These are phyloP conservation scores for Chaetogeoica ovagalla DNA, from an alignment of 2,888 invertebrate genomes.

Conservation along the genomic window DNA sequence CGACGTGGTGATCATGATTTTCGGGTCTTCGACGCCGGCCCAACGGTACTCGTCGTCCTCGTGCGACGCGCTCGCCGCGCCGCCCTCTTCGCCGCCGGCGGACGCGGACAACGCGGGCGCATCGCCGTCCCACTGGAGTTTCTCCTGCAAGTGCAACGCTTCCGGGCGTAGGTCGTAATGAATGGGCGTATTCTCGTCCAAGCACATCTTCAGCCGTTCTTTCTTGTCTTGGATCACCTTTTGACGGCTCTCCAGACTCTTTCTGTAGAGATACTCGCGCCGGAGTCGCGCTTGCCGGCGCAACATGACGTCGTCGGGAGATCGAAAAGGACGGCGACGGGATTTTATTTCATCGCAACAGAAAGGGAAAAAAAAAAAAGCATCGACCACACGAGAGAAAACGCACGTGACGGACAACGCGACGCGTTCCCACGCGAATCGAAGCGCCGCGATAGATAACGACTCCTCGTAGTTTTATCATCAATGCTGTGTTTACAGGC, in stretches of 20 bases:
- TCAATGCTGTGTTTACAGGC: not conserved
- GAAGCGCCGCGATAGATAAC: too few species aligned
- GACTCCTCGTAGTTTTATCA: too few species aligned
- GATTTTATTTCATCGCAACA: too few species aligned
- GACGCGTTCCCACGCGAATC: too few species aligned
- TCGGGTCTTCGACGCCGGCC: slow-evolving; percentile 97
- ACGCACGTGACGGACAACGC: too few species aligned
- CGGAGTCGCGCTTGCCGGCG: slow-evolving; percentile 89
- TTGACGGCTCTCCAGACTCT: slow-evolving; percentile 82
- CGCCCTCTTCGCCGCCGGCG: slow-evolving; percentile 73
- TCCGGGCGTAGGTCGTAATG: slow-evolving; percentile 82
- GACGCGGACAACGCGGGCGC: slow-evolving; percentile 75
- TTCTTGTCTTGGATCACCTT: slow-evolving; percentile 87
- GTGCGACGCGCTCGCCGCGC: slow-evolving; percentile 68
- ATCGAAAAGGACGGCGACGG: too few species aligned
- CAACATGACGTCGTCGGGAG: slow-evolving; percentile 67
- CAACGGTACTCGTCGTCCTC: slow-evolving; percentile 97
- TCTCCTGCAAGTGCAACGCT: slow-evolving; percentile 79
- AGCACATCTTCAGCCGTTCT: slow-evolving; percentile 70
- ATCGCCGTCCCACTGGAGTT: slow-evolving; percentile 88
- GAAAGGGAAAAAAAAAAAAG: too few species aligned
- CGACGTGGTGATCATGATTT: slow-evolving; percentile 96
- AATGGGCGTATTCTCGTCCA: slow-evolving; percentile 79
- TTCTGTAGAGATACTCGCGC: slow-evolving; percentile 91
- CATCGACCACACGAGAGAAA: too few species aligned